Evolutionary conservation across 2,113 vertebrate genomes (phyloP).

Genomic region (Melierax canorus): DNA sequence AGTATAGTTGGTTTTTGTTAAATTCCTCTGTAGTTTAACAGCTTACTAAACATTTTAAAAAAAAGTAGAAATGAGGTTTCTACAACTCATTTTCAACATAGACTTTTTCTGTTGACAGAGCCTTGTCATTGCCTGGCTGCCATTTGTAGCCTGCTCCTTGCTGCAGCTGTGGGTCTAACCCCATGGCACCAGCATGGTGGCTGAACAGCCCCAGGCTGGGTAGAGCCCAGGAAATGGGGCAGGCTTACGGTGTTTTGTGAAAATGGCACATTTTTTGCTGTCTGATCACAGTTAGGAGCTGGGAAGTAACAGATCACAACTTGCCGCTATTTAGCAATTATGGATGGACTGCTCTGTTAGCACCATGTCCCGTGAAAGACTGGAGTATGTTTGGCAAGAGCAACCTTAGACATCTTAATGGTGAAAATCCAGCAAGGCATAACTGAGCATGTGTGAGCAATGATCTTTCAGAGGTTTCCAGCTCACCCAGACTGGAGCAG

Average conservation of each 20-base stretch:
- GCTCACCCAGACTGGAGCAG: not conserved
- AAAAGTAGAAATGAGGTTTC: not conserved
- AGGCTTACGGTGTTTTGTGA: not conserved
- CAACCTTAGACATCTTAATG: not conserved
- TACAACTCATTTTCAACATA: not conserved
- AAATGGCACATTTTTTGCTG: not conserved
- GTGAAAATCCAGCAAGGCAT: conserved; percentile 31
- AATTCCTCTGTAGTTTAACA: not conserved
- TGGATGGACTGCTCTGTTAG: conserved; percentile 9
- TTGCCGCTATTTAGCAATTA: not conserved
- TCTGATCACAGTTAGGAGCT: not conserved
- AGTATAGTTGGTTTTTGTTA: not conserved
- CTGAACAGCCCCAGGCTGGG: not conserved
- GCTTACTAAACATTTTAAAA: not conserved
- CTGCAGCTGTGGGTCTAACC: not conserved
- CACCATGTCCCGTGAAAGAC: not conserved
- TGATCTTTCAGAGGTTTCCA: not conserved
- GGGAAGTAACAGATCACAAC: not conserved
- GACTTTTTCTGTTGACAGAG: not conserved
- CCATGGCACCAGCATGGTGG: not conserved
- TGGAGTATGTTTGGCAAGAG: conserved; percentile 27
- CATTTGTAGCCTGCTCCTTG: not conserved
- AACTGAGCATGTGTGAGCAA: not conserved
- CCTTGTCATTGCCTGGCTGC: not conserved
- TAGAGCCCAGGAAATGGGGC: not conserved